Evolutionary conservation across 2,797 vertebrate species (phyloP).

Genomic region (Tadarida brasiliensis): DNA sequence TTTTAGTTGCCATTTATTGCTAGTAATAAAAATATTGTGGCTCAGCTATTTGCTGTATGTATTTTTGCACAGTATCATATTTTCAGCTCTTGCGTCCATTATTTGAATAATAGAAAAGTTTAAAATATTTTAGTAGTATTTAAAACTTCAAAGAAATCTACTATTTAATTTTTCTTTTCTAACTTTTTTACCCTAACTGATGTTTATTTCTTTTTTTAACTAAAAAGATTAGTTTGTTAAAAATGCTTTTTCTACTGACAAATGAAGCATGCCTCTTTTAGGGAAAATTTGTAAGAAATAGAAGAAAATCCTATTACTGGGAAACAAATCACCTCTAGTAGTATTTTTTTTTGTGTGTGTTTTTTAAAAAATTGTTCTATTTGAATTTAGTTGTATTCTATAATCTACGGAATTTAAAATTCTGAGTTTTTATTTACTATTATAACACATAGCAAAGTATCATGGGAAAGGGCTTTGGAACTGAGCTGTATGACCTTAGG

Average conservation of each 20-base stretch:
- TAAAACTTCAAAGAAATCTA: constrained; percentile 10
- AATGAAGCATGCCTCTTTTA: neutral
- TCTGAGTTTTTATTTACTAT: neutral
- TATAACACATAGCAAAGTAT: neutral
- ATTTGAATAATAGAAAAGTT: constrained; percentile 30
- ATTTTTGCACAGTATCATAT: neutral
- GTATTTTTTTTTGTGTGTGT: neutral
- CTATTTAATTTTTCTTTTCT: constrained; percentile 2
- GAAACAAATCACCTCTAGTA: neutral
- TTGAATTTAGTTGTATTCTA: constrained; percentile 8
- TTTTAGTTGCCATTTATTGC: constrained; percentile 47
- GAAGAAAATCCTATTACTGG: neutral
- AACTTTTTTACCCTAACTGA: neutral
- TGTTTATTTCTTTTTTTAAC: constrained; percentile 2
- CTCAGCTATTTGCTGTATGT: neutral
- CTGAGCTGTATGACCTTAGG: neutral
- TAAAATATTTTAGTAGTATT: constrained; percentile 28
- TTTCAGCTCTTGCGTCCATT: neutral
- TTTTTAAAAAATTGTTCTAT: neutral
- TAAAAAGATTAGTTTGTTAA: constrained; percentile 29
- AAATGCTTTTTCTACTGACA: constrained; percentile 17
- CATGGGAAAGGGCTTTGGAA: neutral
- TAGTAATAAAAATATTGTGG: constrained; percentile 60
- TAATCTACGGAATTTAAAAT: constrained; percentile 3
- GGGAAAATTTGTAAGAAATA: constrained; percentile 38